phyloP scores from a whole-genome alignment of 2,888 invertebrate species.

The Sinelater perroti region DNA sequence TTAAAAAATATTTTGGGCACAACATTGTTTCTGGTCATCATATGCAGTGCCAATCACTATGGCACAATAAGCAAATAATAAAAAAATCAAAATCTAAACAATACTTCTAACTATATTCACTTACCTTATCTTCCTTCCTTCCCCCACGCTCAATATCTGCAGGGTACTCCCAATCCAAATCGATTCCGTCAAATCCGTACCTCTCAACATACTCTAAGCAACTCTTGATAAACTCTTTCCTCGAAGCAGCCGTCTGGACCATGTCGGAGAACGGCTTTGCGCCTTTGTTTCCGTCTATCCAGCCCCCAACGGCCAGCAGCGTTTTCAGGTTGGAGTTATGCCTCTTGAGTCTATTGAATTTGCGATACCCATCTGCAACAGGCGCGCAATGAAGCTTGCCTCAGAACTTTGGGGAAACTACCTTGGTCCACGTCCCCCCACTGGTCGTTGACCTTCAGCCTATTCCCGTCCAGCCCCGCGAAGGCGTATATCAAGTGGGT shows the following conservation, averaged over 20 bases:
- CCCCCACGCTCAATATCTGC: too few relatives aligned
- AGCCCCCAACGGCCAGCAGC: constrained; percentile 62
- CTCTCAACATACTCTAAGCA: constrained; percentile 58
- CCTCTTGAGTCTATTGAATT: constrained; percentile 58
- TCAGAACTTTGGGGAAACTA: neutral
- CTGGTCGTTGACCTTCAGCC: neutral
- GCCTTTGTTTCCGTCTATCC: constrained; percentile 63
- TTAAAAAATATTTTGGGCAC: too few relatives aligned
- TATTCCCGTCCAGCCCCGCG: constrained; percentile 59
- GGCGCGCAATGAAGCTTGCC: too few relatives aligned
- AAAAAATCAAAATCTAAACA: neutral
- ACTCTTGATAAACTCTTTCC: constrained; percentile 59
- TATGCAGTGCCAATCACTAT: too few relatives aligned
- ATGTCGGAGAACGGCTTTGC: constrained; percentile 50
- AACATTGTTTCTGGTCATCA: too few relatives aligned
- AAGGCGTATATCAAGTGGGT: constrained; percentile 65
- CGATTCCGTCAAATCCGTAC: constrained; percentile 63
- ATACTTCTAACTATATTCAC: neutral
- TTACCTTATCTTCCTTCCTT: constrained; percentile 56
- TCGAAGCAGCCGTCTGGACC: constrained; percentile 53
- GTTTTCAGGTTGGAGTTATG: constrained; percentile 58
- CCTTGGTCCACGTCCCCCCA: constrained; percentile 1
- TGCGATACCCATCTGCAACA: constrained; percentile 47
- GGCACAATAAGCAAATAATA: too few relatives aligned
- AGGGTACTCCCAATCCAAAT: constrained; percentile 65